A percentile compares a stretch with the other conserved stretches of the same genome.
These are phyloP conservation scores for Spea bombifrons DNA, from an alignment of 2,113 vertebrate species.

Conservation along the genomic window DNA sequence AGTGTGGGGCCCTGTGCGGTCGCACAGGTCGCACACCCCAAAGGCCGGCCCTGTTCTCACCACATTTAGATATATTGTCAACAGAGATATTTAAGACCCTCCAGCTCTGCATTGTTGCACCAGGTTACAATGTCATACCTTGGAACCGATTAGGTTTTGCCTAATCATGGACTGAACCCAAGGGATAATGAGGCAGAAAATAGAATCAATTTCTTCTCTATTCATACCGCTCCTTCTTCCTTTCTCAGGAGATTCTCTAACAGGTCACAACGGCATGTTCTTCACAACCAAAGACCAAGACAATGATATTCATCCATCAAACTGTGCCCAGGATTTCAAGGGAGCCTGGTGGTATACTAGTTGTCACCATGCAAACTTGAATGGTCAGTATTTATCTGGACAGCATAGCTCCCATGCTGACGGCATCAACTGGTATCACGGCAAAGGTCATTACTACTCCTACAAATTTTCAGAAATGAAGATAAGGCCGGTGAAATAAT, in stretches of 20 bases:
- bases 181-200: too few species aligned
- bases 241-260: background rate
- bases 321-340: background rate
- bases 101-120: too few species aligned
- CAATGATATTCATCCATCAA: background rate
- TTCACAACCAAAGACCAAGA: slow-evolving; percentile 12
- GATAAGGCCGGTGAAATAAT: slow-evolving; percentile 2
- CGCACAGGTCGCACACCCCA: too few species aligned
- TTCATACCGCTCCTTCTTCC: background rate
- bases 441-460: slow-evolving; percentile 8
- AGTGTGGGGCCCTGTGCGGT: too few species aligned
- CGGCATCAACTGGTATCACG: background rate
- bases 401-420: background rate
- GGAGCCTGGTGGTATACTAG: slow-evolving; percentile 2
- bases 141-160: too few species aligned
- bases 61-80: too few species aligned
- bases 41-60: too few species aligned
- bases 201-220: too few species aligned
- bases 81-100: too few species aligned
- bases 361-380: slow-evolving; percentile 2
- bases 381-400: background rate
- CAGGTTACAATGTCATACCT: too few species aligned
- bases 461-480: slow-evolving; percentile 19
- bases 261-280: background rate
- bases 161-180: too few species aligned